Percentiles rank a stretch among this genome's conserved stretches.
Evolutionary conservation across 2,797 vertebrate genomes (phyloP).

Genomic region (Characodon lateralis): DNA sequence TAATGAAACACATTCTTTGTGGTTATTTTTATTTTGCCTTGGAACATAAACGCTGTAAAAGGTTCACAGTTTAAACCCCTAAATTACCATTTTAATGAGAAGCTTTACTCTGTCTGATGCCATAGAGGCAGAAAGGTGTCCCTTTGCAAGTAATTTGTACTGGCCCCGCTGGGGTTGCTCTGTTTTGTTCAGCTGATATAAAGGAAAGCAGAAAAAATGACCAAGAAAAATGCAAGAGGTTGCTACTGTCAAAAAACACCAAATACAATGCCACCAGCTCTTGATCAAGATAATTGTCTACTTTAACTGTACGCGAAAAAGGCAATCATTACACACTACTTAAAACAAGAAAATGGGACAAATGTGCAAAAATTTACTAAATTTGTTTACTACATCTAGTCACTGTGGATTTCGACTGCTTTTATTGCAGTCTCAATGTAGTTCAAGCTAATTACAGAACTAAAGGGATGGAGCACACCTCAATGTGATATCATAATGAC

Average conservation of each 20-base stretch:
- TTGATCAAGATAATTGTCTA: not conserved
- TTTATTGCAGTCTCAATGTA: not conserved
- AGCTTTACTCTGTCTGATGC: not conserved
- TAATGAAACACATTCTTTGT: not conserved
- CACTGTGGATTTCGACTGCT: not conserved
- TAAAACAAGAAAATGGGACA: not conserved
- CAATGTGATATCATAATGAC: not conserved
- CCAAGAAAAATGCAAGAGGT: not conserved
- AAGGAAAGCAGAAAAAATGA: not conserved
- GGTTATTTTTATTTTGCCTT: not conserved
- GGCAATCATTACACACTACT: not conserved
- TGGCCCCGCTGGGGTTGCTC: not conserved
- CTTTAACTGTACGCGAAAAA: not conserved
- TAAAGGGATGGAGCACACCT: no score
- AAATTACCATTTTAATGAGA: not conserved
- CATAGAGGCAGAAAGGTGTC: not conserved
- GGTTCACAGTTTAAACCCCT: not conserved
- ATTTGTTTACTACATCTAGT: not conserved
- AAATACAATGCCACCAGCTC: not conserved
- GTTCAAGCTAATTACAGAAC: not conserved
- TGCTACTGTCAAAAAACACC: not conserved
- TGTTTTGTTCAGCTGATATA: not conserved
- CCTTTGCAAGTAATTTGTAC: not conserved
- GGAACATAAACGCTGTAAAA: not conserved
- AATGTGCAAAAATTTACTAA: not conserved